Conservation (phyloP, 30 jellyfish, hydroid and myxozoan species). For the Turritopsis dohrnii region DNA sequence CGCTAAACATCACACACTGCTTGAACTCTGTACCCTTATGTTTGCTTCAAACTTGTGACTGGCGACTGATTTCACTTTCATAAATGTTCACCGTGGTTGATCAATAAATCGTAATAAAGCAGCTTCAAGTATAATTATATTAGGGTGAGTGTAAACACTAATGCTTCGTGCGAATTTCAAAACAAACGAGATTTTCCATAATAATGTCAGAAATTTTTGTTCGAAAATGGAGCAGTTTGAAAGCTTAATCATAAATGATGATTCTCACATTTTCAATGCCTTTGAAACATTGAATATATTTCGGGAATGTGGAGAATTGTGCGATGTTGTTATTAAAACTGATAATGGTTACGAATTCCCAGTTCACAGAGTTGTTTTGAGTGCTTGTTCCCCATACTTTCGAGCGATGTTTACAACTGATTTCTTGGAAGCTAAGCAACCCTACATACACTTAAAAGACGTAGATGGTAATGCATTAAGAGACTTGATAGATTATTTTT, state of each 20-base stretch:
- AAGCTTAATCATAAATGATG: conserved; percentile 44
- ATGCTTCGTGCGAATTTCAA: not conserved
- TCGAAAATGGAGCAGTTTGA: conserved; percentile 56
- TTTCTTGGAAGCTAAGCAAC: conserved; percentile 62
- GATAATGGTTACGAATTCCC: conserved; percentile 44
- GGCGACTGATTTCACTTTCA: not conserved
- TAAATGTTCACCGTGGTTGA: not conserved
- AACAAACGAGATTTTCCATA: not conserved
- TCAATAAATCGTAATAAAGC: not conserved
- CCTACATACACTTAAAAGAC: conserved; percentile 51
- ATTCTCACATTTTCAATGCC: conserved; percentile 47
- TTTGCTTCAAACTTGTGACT: not conserved
- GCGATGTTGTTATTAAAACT: conserved; percentile 78
- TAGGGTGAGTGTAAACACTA: not conserved
- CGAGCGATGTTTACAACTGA: conserved; percentile 89
- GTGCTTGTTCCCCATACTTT: conserved; percentile 94
- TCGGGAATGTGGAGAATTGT: conserved; percentile 80
- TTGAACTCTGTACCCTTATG: too few relatives aligned
- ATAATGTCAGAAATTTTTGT: not conserved
- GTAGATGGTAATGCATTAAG: conserved; percentile 74
- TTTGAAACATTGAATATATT: conserved; percentile 66
- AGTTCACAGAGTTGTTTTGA: conserved; percentile 84
- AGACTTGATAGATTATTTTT: conserved; percentile 69
- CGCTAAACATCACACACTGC: too few relatives aligned
- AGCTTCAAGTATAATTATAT: not conserved